phyloP scores from a whole-genome alignment of 2,113 vertebrate species.

The Prionailurus bengalensis region DNA sequence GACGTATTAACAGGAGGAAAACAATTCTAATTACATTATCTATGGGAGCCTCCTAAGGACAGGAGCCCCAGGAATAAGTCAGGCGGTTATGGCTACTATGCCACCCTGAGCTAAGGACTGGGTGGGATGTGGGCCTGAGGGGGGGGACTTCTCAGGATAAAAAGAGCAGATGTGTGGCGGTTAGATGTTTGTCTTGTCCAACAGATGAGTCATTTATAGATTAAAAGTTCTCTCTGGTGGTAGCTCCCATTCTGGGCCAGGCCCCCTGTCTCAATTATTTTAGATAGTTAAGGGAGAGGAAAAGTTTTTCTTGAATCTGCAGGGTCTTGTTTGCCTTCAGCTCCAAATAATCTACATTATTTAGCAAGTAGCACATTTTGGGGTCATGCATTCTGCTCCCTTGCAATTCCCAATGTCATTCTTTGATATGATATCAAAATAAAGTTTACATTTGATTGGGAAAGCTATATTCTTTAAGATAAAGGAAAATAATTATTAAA shows the following conservation, averaged over 20 bases:
- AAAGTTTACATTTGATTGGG: constrained; percentile 56
- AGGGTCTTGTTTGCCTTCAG: background rate
- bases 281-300: background rate
- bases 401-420: background rate
- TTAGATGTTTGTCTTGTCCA: background rate
- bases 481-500: background rate
- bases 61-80: background rate
- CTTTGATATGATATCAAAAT: constrained; percentile 26
- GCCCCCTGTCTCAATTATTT: background rate
- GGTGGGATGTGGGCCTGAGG: background rate
- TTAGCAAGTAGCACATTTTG: background rate
- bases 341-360: background rate
- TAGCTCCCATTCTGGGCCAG: background rate
- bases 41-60: background rate
- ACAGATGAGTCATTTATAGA: background rate
- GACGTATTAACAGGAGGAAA: background rate
- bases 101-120: background rate
- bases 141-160: background rate
- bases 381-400: background rate
- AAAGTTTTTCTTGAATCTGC: background rate
- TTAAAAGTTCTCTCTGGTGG: background rate
- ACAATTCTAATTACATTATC: background rate
- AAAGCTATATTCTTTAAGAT: constrained; percentile 48
- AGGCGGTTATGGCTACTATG: background rate
- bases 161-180: background rate